Conservation (phyloP, 2,888 invertebrate genomes). For the Actias luna region DNA sequence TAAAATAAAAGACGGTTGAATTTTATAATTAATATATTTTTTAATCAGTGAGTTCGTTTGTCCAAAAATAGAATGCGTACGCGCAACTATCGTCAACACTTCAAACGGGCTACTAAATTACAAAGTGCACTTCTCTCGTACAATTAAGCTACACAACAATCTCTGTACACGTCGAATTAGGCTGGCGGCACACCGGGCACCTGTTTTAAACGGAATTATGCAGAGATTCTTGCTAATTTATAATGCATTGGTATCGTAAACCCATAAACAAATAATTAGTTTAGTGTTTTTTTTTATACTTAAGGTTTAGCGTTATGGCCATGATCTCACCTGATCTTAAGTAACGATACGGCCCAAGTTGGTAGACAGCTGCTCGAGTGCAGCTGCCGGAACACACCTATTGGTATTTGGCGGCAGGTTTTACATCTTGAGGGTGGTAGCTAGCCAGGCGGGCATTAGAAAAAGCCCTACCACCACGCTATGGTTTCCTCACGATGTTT, state of each 20-base stretch:
- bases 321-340: too few relatives aligned
- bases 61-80: conserved; percentile 76
- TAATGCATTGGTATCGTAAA: background rate
- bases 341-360: too few relatives aligned
- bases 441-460: too few relatives aligned
- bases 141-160: conserved; percentile 35
- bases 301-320: too few relatives aligned
- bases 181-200: conserved; percentile 22
- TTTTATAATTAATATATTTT: conserved; percentile 54
- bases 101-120: conserved; percentile 63
- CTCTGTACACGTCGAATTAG: conserved; percentile 33
- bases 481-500: too few relatives aligned
- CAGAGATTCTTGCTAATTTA: background rate
- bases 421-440: too few relatives aligned
- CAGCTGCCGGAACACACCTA: too few relatives aligned
- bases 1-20: conserved; percentile 45
- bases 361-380: too few relatives aligned
- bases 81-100: conserved; percentile 54
- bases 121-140: conserved; percentile 64
- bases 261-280: background rate
- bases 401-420: too few relatives aligned
- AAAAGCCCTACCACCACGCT: too few relatives aligned
- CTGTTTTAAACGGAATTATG: conserved; percentile 11
- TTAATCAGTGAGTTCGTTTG: conserved; percentile 70
- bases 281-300: too few relatives aligned